Conservation (phyloP, 2,888 invertebrate species). For the Macrosoma leucophasiata region DNA sequence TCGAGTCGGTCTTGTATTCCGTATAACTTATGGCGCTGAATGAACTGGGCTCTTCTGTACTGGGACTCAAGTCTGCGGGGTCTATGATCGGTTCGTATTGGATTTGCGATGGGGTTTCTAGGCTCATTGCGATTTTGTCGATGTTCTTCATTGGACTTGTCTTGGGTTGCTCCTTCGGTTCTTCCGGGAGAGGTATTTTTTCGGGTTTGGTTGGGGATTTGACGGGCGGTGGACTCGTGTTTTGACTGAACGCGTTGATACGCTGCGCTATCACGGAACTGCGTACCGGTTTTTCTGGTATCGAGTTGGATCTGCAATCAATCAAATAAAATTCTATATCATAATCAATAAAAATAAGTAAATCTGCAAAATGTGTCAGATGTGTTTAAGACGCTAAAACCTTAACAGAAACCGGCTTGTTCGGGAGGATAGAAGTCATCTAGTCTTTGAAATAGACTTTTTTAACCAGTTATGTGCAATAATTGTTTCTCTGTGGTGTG, state of each 20-base stretch:
- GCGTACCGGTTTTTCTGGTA: conserved; percentile 80
- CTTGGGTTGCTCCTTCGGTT: conserved; percentile 40
- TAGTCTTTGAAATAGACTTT: too few relatives aligned
- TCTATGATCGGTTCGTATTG: conserved; percentile 69
- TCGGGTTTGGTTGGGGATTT: conserved; percentile 6
- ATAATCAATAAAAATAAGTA: too few relatives aligned
- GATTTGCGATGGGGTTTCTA: conserved; percentile 68
- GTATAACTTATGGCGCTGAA: conserved; percentile 57
- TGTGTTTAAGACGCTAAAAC: too few relatives aligned
- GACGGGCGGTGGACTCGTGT: conserved; percentile 32
- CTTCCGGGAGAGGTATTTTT: conserved; percentile 28
- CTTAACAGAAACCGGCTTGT: too few relatives aligned
- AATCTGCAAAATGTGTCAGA: too few relatives aligned
- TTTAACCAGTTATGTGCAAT: too few relatives aligned
- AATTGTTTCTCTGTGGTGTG: too few relatives aligned
- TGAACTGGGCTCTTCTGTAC: conserved; percentile 53
- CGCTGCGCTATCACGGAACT: conserved; percentile 80
- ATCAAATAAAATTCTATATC: neutral
- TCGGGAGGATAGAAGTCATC: too few relatives aligned
- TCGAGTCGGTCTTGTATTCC: conserved; percentile 40
- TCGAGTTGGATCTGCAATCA: conserved; percentile 43
- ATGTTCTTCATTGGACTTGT: conserved; percentile 65
- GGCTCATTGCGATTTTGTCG: conserved; percentile 67
- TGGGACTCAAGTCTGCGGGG: conserved; percentile 59
- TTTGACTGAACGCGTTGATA: conserved; percentile 71